Base-by-base conservation (phyloP, 2,113 vertebrate species). In the Bos javanicus region DNA sequence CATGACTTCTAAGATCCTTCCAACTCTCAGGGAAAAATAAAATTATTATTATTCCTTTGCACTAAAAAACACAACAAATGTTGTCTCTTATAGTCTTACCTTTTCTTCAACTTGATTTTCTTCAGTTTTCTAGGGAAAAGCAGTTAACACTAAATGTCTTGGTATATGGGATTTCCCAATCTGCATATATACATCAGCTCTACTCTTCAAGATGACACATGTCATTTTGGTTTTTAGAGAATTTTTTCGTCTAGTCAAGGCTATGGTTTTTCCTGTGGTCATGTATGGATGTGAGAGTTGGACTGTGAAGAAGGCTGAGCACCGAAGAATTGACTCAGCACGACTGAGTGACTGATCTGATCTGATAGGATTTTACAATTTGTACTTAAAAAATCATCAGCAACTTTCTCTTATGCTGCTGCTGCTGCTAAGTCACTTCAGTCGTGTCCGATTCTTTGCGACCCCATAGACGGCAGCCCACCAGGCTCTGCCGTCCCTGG, bases 61-160 rank as follows among this genome's bases (percentile, higher is more conserved):
- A 91, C 30, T 26, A 10, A 64, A 84, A 81, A 59, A 7, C 6
- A 39, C 0, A 2, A 54, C 52, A 57, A 78, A 57, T 64, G 19
- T 52, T 62, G 1, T 43, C 19, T 80, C 59, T 91, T 71, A 94
- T 23, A 80, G 76, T 54, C 13, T 87, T 91, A 54, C 21, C 30
- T 93, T 90, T 92, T 48, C 67, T 95, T 71, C 78, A 83, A 64
- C 33, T 97, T 97, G 23, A 90, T 84, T 97, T 81, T 76, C 25
- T 94, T 93, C 54, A 50, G 64, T 78, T 97, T 94, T 64, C 39
- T 50, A 71, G 36, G 43, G 23, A 88, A 82, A 91, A 95, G 23
- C 33, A 94, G n/a, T 54, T 95, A 64, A 74, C 16, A 54, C 26
- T 76, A 64, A 92, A 84, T 39, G 28, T 76, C 39, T 81, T 92